A percentile compares a stretch with the other conserved stretches of the same genome.
Evolutionary conservation across 2,113 vertebrate genomes (phyloP).

Genomic region (Agelaius phoeniceus): DNA sequence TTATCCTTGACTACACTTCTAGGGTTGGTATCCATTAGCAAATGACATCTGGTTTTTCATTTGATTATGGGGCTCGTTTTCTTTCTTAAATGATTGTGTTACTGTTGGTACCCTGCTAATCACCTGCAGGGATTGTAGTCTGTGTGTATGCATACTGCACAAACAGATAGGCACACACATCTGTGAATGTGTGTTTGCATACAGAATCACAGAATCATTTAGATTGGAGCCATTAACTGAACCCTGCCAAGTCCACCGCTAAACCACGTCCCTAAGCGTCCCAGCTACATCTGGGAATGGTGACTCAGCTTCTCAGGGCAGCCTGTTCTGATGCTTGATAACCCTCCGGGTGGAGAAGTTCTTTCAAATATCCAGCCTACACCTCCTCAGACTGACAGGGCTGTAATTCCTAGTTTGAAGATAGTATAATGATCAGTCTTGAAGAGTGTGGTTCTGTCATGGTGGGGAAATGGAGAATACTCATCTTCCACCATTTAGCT

Average conservation of each 20-base stretch:
- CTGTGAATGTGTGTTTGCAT: neutral
- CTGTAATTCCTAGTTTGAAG: neutral
- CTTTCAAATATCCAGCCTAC: neutral
- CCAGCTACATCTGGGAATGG: neutral
- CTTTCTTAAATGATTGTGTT: neutral
- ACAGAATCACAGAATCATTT: neutral
- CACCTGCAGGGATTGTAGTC: neutral
- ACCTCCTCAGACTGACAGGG: neutral
- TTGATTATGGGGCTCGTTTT: neutral
- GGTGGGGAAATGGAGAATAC: neutral
- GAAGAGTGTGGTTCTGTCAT: neutral
- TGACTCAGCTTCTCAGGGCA: neutral
- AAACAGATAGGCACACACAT: neutral
- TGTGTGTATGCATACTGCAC: neutral
- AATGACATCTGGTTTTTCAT: neutral
- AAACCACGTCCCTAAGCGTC: fast-evolving
- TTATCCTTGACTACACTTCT: neutral
- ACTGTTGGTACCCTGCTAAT: neutral
- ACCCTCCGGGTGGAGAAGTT: neutral
- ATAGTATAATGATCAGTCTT: neutral
- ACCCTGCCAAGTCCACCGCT: neutral
- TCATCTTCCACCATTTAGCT: neutral
- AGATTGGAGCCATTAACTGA: neutral
- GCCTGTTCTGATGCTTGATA: neutral
- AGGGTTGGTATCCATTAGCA: neutral